Conservation (phyloP, 2,888 invertebrate species). For the Dryococelus australis region DNA sequence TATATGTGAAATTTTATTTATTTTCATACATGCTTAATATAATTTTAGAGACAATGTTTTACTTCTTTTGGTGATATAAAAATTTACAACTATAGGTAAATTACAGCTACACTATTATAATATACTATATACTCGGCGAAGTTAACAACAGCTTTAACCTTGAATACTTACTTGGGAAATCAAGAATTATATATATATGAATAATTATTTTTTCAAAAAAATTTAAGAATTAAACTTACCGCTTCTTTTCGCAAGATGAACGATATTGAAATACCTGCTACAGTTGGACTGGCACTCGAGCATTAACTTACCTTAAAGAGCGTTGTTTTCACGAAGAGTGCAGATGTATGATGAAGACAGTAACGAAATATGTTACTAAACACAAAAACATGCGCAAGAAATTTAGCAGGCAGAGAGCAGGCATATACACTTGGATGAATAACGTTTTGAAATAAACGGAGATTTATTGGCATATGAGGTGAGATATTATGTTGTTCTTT, state of each 20-base stretch:
- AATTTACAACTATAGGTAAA: neutral
- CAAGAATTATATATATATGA: too few relatives aligned
- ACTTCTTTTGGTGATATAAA: too few relatives aligned
- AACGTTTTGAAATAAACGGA: too few relatives aligned
- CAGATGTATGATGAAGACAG: neutral
- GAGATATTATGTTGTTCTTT: too few relatives aligned
- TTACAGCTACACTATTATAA: neutral
- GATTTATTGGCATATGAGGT: too few relatives aligned
- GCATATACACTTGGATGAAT: neutral
- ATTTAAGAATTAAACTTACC: neutral
- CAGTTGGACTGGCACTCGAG: neutral
- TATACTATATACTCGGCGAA: neutral
- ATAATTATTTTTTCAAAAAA: too few relatives aligned
- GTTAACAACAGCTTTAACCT: neutral
- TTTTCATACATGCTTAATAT: too few relatives aligned
- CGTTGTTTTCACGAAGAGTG: neutral
- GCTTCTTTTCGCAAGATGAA: neutral
- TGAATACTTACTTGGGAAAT: too few relatives aligned
- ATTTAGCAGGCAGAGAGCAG: neutral
- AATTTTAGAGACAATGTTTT: too few relatives aligned
- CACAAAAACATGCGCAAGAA: neutral
- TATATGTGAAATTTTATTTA: too few relatives aligned
- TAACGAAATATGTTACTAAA: constrained; percentile 1
- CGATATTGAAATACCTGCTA: neutral
- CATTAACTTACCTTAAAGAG: neutral